Evolutionary conservation across 2,797 vertebrate species (phyloP).

Genomic region (Choloepus didactylus): DNA sequence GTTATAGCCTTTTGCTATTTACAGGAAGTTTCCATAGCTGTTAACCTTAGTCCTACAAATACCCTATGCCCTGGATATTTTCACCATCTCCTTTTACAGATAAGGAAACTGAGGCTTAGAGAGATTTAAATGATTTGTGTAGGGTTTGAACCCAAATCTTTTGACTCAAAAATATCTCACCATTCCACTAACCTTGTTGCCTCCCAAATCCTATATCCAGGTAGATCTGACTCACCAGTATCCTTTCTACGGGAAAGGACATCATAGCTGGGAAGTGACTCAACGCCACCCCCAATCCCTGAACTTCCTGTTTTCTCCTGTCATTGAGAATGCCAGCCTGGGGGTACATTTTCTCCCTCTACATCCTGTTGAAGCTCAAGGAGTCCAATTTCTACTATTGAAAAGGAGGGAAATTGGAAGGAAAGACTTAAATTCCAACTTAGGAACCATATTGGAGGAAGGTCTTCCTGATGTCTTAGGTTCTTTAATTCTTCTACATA

Average conservation of each 20-base stretch:
- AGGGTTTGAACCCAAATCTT: not conserved
- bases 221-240: not conserved
- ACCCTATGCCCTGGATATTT: not conserved
- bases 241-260: not conserved
- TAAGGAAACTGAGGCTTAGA: constrained; percentile 16
- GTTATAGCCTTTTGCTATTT: not conserved
- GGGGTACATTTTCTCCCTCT: not conserved
- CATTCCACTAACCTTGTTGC: not conserved
- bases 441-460: not conserved
- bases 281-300: not conserved
- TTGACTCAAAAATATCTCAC: not conserved
- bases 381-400: not conserved
- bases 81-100: not conserved
- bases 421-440: not conserved
- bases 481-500: not conserved
- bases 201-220: not conserved
- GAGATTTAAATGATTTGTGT: constrained; percentile 26
- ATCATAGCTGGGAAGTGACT: not conserved
- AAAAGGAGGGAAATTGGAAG: constrained; percentile 14
- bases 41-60: constrained; percentile 9
- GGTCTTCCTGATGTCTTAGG: not conserved
- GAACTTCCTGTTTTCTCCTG: not conserved
- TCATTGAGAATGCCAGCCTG: not conserved
- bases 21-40: not conserved
- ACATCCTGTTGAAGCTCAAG: not conserved